These are phyloP conservation scores for Rhineura floridana DNA, from an alignment of 2,113 vertebrate species.

Conservation along the genomic window DNA sequence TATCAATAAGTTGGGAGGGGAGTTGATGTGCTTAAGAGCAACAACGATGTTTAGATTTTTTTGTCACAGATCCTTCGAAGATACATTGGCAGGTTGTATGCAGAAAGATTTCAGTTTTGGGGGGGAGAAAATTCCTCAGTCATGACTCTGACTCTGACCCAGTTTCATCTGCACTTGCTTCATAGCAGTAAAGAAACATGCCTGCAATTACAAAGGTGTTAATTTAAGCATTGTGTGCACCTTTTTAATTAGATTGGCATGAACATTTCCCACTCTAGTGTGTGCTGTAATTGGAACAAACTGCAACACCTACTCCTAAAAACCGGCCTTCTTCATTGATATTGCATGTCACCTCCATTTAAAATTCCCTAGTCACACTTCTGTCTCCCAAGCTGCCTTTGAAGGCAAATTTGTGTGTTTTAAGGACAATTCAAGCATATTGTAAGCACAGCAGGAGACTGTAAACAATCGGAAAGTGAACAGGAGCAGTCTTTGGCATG, in stretches of 20 bases:
- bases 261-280: slow-evolving; percentile 74
- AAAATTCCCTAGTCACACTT: slow-evolving; percentile 71
- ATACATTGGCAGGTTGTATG: slow-evolving; percentile 41
- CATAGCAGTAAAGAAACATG: slow-evolving; percentile 59
- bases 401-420: slow-evolving; percentile 84
- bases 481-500: slow-evolving; percentile 64
- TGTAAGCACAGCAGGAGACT: slow-evolving; percentile 74
- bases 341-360: slow-evolving; percentile 66
- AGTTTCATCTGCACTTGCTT: slow-evolving; percentile 21
- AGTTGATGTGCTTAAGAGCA: slow-evolving; percentile 32
- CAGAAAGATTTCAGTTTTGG: not conserved
- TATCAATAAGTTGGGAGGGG: not conserved
- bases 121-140: not conserved
- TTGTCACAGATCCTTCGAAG: not conserved
- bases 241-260: slow-evolving; percentile 76
- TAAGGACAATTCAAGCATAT: slow-evolving; percentile 76
- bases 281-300: slow-evolving; percentile 76
- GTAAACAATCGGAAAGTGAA: slow-evolving; percentile 81
- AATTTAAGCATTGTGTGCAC: slow-evolving; percentile 72
- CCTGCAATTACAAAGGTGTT: slow-evolving; percentile 73
- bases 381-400: slow-evolving; percentile 77
- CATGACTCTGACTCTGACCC: slow-evolving; percentile 10
- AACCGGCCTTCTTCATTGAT: slow-evolving; percentile 61
- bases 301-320: slow-evolving; percentile 71
- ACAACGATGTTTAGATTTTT: slow-evolving; percentile 15